Evolutionary conservation across 2,797 vertebrate species (phyloP).

Genomic region (Thamnophis elegans): DNA sequence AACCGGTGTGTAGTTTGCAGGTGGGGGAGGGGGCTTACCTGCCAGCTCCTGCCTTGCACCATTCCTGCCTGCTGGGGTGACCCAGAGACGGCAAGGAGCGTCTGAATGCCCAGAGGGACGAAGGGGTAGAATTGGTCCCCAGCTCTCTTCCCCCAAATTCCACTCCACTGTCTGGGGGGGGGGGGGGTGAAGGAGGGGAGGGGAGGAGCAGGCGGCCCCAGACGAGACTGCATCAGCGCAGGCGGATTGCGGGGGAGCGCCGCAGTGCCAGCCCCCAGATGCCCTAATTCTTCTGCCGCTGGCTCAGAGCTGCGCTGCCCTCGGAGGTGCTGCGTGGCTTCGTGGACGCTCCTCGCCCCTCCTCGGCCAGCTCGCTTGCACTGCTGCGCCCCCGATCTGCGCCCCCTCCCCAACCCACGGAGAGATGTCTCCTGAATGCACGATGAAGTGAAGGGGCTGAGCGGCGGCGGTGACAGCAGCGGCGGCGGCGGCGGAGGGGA

Average conservation of each 20-base stretch:
- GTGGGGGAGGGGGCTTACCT: not conserved
- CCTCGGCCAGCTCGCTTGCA: not conserved
- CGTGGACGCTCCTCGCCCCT: constrained; percentile 10
- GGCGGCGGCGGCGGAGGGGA: constrained; percentile 58
- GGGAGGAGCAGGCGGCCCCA: not conserved
- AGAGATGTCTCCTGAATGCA: constrained; percentile 81
- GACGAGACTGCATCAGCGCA: not conserved
- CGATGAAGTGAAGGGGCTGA: constrained; percentile 73
- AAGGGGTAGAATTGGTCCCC: not conserved
- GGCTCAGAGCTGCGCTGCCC: constrained; percentile 9
- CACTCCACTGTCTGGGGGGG: rapidly evolving
- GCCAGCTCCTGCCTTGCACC: not conserved
- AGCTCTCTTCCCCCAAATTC: not conserved
- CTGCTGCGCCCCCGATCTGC: constrained; percentile 41
- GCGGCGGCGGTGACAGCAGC: constrained; percentile 74
- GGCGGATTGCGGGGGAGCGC: constrained; percentile 37
- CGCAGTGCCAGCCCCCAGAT: constrained; percentile 48
- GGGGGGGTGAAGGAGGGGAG: not conserved
- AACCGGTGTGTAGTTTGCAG: not conserved
- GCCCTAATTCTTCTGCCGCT: constrained; percentile 48
- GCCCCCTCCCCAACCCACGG: constrained; percentile 45
- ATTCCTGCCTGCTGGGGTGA: no score
- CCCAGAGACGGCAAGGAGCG: rapidly evolving
- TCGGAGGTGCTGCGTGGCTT: constrained; percentile 36
- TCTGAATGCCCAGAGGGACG: not conserved